These are phyloP conservation scores for Spatula clypeata DNA, from an alignment of 2,797 vertebrate genomes.

Conservation along the genomic window DNA sequence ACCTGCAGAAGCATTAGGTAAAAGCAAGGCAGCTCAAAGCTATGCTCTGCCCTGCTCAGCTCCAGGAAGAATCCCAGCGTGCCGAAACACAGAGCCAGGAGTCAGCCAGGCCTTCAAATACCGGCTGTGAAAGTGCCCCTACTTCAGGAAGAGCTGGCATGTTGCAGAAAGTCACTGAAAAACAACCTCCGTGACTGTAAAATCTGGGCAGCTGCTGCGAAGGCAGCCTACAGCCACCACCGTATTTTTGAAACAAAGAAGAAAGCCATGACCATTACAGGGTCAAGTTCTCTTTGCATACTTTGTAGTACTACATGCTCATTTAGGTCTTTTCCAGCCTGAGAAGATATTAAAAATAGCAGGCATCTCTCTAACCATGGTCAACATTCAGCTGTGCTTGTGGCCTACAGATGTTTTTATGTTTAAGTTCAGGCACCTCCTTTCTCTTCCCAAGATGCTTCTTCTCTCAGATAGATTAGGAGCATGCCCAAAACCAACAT, in stretches of 20 bases:
- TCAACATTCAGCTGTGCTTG: not conserved
- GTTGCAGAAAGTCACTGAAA: not conserved
- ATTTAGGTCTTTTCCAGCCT: not conserved
- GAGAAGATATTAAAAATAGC: not conserved
- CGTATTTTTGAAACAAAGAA: slow-evolving; percentile 29
- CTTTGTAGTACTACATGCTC: not conserved
- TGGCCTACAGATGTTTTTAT: not conserved
- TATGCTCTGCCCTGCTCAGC: not conserved
- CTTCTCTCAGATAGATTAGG: not conserved
- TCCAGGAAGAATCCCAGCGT: not conserved
- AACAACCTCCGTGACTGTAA: not conserved
- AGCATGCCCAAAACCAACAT: not conserved
- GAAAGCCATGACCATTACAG: not conserved
- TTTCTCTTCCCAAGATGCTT: not conserved
- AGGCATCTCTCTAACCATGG: not conserved
- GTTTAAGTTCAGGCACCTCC: not conserved
- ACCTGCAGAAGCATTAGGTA: not conserved
- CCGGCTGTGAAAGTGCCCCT: not conserved
- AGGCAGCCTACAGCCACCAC: not conserved
- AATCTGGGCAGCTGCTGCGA: not conserved
- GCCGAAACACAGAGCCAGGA: not conserved
- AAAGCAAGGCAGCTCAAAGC: not conserved
- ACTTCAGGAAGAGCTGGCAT: not conserved
- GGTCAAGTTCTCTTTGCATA: not conserved
- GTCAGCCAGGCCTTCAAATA: not conserved